Evolutionary conservation across 2,113 vertebrate species (phyloP).

Genomic region (Tor tambroides): DNA sequence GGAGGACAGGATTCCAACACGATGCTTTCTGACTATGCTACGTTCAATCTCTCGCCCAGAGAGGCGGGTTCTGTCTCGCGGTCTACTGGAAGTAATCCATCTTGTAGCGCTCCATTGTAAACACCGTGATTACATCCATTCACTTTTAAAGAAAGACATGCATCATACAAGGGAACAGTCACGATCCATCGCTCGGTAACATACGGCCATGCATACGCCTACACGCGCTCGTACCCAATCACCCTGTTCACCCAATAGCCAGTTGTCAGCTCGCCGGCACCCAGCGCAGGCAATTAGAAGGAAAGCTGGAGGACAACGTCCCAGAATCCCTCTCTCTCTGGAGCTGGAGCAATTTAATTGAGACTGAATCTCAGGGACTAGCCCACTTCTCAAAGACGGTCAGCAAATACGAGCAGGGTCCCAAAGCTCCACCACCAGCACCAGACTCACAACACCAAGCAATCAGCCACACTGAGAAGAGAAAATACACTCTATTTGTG

Average conservation of each 20-base stretch:
- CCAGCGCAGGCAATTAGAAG: conserved; percentile 49
- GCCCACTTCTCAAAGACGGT: conserved; percentile 33
- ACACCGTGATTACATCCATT: conserved; percentile 44
- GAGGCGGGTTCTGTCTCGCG: conserved; percentile 40
- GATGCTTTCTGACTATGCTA: conserved; percentile 16
- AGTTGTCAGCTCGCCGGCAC: conserved; percentile 37
- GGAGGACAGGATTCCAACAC: conserved; percentile 16
- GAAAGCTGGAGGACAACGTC: conserved; percentile 42
- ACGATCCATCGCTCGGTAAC: neutral
- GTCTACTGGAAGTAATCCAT: conserved; percentile 42
- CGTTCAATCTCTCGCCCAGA: conserved; percentile 33
- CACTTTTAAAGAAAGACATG: conserved; percentile 51
- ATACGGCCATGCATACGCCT: neutral
- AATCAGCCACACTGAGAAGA: conserved; percentile 2
- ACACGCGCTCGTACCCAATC: neutral
- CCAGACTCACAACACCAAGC: conserved; percentile 23
- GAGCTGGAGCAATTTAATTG: conserved; percentile 51
- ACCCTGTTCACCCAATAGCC: conserved; percentile 17
- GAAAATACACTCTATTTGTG: conserved; percentile 6
- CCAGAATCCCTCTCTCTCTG: conserved; percentile 39
- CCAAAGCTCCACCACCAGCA: conserved; percentile 29
- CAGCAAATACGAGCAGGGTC: conserved; percentile 11
- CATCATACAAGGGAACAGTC: conserved; percentile 45
- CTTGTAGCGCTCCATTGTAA: conserved; percentile 38
- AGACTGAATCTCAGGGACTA: conserved; percentile 48